Conservation (phyloP, 2,113 vertebrate genomes). For the Chunga burmeisteri region DNA sequence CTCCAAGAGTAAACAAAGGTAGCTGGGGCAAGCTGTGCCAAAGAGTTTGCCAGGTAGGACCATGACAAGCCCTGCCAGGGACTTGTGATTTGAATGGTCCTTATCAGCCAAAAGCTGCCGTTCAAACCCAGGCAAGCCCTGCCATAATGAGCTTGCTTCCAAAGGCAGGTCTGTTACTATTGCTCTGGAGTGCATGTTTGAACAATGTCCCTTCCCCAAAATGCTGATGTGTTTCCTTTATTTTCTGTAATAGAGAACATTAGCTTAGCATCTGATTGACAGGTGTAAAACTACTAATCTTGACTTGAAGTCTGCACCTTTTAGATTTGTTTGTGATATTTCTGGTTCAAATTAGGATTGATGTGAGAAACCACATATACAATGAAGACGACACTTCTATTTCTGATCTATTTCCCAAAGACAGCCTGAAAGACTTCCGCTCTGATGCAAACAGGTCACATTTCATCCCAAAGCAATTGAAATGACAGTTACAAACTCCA, state of each 20-base stretch:
- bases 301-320: background rate
- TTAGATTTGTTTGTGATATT: conserved; percentile 1
- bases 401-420: conserved; percentile 4
- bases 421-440: background rate
- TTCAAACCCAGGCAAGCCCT: background rate
- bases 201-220: background rate
- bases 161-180: background rate
- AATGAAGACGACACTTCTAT: background rate
- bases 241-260: background rate
- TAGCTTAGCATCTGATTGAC: background rate
- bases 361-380: background rate
- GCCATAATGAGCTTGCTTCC: background rate
- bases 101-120: background rate
- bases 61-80: background rate
- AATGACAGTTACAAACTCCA: background rate
- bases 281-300: background rate
- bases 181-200: background rate
- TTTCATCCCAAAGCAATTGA: conserved; percentile 1
- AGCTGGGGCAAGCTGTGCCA: background rate
- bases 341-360: conserved; percentile 5
- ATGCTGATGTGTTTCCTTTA: background rate
- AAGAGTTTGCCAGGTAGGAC: background rate
- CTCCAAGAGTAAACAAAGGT: background rate
- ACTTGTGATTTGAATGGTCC: background rate
- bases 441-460: background rate